These are phyloP conservation scores for Tribolium castaneum DNA, from an alignment of 1,140 invertebrate species.

Conservation along the genomic window DNA sequence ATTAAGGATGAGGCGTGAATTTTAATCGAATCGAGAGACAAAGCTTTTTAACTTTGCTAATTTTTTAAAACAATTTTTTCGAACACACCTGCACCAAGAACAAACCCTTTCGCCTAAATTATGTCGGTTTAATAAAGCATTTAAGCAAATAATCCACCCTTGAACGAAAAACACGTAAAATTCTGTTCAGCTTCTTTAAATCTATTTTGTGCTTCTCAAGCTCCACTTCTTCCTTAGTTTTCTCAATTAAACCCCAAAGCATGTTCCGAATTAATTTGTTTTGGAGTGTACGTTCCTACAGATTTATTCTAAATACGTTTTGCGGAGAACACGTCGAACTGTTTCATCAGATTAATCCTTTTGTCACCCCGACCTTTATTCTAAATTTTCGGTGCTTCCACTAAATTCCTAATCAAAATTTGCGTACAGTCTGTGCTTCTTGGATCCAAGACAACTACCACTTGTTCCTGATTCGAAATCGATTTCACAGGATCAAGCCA, in stretches of 20 bases:
- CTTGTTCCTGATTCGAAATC: too few relatives aligned
- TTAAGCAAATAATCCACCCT: background rate
- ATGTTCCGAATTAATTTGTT: conserved; percentile 28
- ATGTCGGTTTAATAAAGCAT: background rate
- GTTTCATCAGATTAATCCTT: background rate
- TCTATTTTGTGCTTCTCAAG: conserved; percentile 13
- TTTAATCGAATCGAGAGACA: conserved; percentile 31
- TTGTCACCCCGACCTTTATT: background rate
- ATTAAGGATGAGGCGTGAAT: conserved; percentile 29
- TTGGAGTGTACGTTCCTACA: background rate
- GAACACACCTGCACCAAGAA: conserved; percentile 12
- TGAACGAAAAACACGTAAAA: conserved; percentile 17
- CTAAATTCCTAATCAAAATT: too few relatives aligned
- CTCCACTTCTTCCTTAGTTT: conserved; percentile 27
- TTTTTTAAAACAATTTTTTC: conserved; percentile 27
- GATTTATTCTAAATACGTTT: conserved; percentile 6
- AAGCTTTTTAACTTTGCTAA: conserved; percentile 28
- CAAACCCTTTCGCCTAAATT: conserved; percentile 1
- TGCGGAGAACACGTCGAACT: background rate
- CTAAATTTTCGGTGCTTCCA: background rate
- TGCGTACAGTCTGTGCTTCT: too few relatives aligned
- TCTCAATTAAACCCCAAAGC: conserved; percentile 19
- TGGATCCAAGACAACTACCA: too few relatives aligned
- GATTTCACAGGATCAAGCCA: too few relatives aligned
- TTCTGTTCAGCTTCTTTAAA: conserved; percentile 18